Evolutionary conservation across 1,140 invertebrate species (phyloP).

Genomic region (Drosophila simulans): DNA sequence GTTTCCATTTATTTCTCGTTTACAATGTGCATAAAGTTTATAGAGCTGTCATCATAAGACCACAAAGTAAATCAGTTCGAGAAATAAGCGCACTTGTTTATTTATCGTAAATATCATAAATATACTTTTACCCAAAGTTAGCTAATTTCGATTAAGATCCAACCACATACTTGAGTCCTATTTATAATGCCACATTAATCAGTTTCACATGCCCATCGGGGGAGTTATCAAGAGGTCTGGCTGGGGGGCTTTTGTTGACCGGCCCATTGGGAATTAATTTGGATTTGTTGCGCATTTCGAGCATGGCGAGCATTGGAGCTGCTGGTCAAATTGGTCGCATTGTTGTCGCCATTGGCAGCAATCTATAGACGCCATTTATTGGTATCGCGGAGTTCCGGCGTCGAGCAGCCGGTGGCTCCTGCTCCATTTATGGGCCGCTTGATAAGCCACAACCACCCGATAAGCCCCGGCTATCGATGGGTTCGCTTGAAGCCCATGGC

Average conservation of each 20-base stretch:
- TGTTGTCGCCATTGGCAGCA: slow-evolving; percentile 73
- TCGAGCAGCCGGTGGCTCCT: slow-evolving; percentile 66
- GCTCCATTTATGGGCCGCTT: slow-evolving; percentile 61
- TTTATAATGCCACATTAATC: slow-evolving; percentile 50
- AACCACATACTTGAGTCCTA: slow-evolving; percentile 49
- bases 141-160: slow-evolving; percentile 41
- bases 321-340: slow-evolving; percentile 71
- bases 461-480: slow-evolving; percentile 22
- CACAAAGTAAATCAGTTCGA: slow-evolving; percentile 12
- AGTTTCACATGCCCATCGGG: slow-evolving; percentile 43
- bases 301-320: slow-evolving; percentile 20
- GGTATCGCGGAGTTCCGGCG: slow-evolving; percentile 32
- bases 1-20: not conserved
- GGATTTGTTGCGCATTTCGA: slow-evolving; percentile 58
- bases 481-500: no score
- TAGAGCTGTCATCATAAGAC: no score
- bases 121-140: slow-evolving; percentile 37
- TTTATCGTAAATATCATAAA: slow-evolving; percentile 48
- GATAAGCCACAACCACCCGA: slow-evolving; percentile 57
- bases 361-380: slow-evolving; percentile 76
- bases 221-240: slow-evolving; percentile 25
- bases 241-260: slow-evolving; percentile 67
- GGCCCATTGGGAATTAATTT: slow-evolving; percentile 77
- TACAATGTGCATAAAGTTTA: no score
- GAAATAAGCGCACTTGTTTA: slow-evolving; percentile 14